These are phyloP conservation scores for Ochropleura leucogaster DNA, from an alignment of 2,888 invertebrate species.

Conservation along the genomic window DNA sequence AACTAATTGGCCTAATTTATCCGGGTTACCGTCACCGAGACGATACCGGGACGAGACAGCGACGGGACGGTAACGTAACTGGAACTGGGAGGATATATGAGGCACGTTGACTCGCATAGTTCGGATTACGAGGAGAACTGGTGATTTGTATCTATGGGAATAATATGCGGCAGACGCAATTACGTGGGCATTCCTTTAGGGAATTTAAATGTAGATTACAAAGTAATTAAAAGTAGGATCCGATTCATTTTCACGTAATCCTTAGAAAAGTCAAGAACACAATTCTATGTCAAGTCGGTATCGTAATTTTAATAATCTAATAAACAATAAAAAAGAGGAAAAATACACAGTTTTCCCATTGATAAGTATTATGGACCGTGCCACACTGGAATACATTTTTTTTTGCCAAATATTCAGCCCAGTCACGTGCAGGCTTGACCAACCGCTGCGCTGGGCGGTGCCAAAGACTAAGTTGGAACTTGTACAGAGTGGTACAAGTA, in stretches of 20 bases:
- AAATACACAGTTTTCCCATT: too few species aligned
- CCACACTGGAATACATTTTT: neutral
- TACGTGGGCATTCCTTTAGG: slow-evolving; percentile 27
- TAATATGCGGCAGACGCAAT: slow-evolving; percentile 60
- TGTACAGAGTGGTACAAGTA: too few species aligned
- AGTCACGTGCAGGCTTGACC: neutral
- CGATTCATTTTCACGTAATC: neutral
- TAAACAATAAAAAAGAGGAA: neutral
- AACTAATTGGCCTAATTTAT: slow-evolving; percentile 84
- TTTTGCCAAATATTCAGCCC: neutral
- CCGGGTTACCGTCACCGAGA: slow-evolving; percentile 63
- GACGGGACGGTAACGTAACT: slow-evolving; percentile 38
- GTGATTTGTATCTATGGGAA: slow-evolving; percentile 76
- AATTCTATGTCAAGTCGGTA: neutral
- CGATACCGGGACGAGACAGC: slow-evolving; percentile 47
- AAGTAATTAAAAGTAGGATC: neutral
- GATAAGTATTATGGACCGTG: neutral
- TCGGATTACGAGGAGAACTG: slow-evolving; percentile 73
- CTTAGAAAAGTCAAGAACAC: neutral
- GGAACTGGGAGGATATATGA: slow-evolving; percentile 41
- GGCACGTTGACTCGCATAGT: slow-evolving; percentile 71
- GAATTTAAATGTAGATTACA: slow-evolving; percentile 5
- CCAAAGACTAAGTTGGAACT: neutral
- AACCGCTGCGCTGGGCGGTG: neutral
- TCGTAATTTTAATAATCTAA: neutral